Evolutionary conservation across 2,797 vertebrate species (phyloP).

Genomic region (Neosilurus mollespiculum): DNA sequence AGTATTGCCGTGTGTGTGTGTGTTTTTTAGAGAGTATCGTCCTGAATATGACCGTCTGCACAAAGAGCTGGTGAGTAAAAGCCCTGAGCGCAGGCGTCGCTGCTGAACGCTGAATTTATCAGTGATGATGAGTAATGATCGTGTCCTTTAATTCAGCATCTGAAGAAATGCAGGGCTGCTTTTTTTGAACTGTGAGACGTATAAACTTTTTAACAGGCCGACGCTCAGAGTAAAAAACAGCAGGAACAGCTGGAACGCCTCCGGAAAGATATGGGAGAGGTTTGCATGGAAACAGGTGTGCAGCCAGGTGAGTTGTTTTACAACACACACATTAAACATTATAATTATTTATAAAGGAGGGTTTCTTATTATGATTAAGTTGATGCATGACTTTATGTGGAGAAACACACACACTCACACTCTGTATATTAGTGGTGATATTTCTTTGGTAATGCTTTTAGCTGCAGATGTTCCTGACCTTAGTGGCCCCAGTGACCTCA

Average conservation of each 20-base stretch:
- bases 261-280: conserved; percentile 82
- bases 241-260: conserved; percentile 85
- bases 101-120: not conserved
- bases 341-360: not conserved
- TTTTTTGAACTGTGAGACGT: not conserved
- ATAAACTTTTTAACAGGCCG: conserved; percentile 65
- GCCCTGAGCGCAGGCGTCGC: not conserved
- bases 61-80: conserved; percentile 79
- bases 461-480: conserved; percentile 59
- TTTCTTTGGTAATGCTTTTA: conserved; percentile 31
- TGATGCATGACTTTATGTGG: not conserved
- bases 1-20: not conserved
- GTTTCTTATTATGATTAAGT: not conserved
- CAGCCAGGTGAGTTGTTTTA: conserved; percentile 24
- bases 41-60: conserved; percentile 89
- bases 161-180: not conserved
- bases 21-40: conserved; percentile 83
- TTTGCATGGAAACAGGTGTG: conserved; percentile 69
- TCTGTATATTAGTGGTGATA: not conserved
- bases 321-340: not conserved
- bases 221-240: conserved; percentile 79
- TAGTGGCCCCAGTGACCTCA: conserved; percentile 84
- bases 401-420: not conserved
- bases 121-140: not conserved
- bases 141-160: not conserved